phyloP scores from a whole-genome alignment of 1,140 invertebrate species.

The Archegozetes longisetosus region DNA sequence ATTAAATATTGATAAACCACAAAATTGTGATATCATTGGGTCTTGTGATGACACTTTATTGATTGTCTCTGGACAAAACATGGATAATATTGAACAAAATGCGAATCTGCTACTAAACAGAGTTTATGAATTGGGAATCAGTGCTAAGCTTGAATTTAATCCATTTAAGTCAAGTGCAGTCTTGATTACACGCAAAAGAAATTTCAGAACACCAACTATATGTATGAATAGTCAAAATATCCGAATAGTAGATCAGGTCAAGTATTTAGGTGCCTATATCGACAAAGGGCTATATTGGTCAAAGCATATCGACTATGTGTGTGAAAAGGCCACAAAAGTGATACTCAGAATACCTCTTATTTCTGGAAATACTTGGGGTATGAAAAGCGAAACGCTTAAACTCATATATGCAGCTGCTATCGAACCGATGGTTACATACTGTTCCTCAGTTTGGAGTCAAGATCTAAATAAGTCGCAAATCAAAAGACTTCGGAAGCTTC shows the following conservation, averaged over 20 bases:
- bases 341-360: not conserved
- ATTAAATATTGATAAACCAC: not conserved
- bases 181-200: too few species aligned
- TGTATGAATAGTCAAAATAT: too few species aligned
- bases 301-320: too few species aligned
- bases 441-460: not conserved
- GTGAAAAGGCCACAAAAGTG: not conserved
- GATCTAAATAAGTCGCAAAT: not conserved
- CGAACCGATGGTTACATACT: not conserved
- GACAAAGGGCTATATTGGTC: too few species aligned
- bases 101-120: not conserved
- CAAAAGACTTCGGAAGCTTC: not conserved
- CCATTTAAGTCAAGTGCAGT: too few species aligned
- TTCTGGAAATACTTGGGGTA: not conserved
- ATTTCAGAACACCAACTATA: too few species aligned
- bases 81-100: not conserved
- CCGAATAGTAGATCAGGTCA: too few species aligned
- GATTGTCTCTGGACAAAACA: not conserved
- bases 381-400: not conserved
- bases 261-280: too few species aligned
- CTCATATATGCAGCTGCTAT: not conserved
- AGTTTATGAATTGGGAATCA: not conserved
- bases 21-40: not conserved
- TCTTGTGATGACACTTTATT: conserved; percentile 5
- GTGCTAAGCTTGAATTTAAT: too few species aligned